These are phyloP conservation scores for Eulemur rubriventer DNA, from an alignment of 2,797 vertebrate species.

Conservation along the genomic window DNA sequence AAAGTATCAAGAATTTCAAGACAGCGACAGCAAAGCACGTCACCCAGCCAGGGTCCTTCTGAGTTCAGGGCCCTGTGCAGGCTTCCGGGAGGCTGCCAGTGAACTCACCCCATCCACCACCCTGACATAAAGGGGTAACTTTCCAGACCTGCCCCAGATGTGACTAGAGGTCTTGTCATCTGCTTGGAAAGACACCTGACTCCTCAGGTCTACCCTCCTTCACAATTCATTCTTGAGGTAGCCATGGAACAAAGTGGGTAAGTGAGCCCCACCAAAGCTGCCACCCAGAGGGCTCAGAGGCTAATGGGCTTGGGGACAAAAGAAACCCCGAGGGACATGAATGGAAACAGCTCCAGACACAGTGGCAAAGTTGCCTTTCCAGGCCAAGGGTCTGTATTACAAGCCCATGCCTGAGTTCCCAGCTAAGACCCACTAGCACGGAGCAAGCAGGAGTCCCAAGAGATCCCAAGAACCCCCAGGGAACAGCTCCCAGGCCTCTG, in stretches of 20 bases:
- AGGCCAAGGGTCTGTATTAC: background rate
- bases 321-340: accelerated
- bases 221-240: background rate
- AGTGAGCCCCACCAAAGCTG: background rate
- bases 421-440: background rate
- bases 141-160: background rate
- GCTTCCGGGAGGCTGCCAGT: background rate
- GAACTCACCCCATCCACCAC: background rate
- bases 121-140: background rate
- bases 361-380: background rate
- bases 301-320: background rate
- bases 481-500: accelerated
- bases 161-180: background rate
- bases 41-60: accelerated
- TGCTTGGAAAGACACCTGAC: background rate
- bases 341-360: background rate
- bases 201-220: background rate
- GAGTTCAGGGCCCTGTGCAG: accelerated
- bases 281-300: background rate
- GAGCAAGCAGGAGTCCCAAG: background rate
- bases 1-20: background rate
- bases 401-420: background rate
- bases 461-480: background rate
- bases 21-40: background rate
- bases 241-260: background rate